Evolutionary conservation across 2,888 invertebrate species (phyloP).

Genomic region (Sthenelais limicola): DNA sequence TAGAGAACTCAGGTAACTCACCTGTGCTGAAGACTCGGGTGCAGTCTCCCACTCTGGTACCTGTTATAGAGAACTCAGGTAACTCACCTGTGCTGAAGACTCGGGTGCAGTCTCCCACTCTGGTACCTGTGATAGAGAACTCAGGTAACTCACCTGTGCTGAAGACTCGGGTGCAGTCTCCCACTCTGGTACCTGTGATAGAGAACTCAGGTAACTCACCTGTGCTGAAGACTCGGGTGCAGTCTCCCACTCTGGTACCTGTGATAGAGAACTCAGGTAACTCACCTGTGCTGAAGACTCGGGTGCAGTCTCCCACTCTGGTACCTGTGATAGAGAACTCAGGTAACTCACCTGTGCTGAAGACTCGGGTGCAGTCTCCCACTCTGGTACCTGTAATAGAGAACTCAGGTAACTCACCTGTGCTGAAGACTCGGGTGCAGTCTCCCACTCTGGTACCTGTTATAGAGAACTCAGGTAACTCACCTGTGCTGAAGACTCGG

Average conservation of each 20-base stretch:
- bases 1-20: not conserved
- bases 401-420: slow-evolving; percentile 48
- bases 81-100: slow-evolving; percentile 42
- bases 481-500: slow-evolving; percentile 42
- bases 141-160: slow-evolving; percentile 49
- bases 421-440: slow-evolving; percentile 42
- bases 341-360: slow-evolving; percentile 46
- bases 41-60: slow-evolving; percentile 38
- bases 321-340: slow-evolving; percentile 48
- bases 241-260: slow-evolving; percentile 35
- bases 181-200: slow-evolving; percentile 40
- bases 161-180: slow-evolving; percentile 36
- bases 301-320: slow-evolving; percentile 36
- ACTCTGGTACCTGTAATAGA: slow-evolving; percentile 40
- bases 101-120: slow-evolving; percentile 38
- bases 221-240: slow-evolving; percentile 41
- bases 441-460: slow-evolving; percentile 34
- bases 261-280: slow-evolving; percentile 27
- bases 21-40: slow-evolving; percentile 42
- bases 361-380: slow-evolving; percentile 37
- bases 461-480: slow-evolving; percentile 11
- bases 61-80: slow-evolving; percentile 29
- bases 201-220: slow-evolving; percentile 16
- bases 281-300: slow-evolving; percentile 42
- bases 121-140: slow-evolving; percentile 44